Percentiles rank a stretch among this genome's conserved stretches.
phyloP scores from a whole-genome alignment of 2,113 vertebrate genomes.

The Xyrauchen texanus region DNA sequence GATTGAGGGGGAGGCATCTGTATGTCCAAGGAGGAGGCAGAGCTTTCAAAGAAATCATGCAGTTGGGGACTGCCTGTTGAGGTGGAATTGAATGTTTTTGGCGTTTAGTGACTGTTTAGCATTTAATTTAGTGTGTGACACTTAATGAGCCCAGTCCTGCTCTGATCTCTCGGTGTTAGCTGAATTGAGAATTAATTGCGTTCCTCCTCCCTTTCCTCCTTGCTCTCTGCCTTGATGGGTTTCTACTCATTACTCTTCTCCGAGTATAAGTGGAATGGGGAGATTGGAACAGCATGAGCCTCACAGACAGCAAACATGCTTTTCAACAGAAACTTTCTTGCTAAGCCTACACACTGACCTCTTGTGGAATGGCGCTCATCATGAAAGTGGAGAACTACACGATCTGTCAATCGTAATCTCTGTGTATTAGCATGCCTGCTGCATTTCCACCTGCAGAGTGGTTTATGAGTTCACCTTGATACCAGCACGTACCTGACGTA shows the following conservation, averaged over 20 bases:
- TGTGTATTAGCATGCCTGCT: conserved; percentile 22
- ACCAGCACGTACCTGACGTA: neutral
- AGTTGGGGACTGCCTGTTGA: conserved; percentile 38
- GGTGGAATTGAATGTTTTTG: conserved; percentile 33
- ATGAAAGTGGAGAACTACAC: conserved; percentile 17
- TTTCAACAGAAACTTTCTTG: no score
- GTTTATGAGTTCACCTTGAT: conserved; percentile 17
- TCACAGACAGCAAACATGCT: no score
- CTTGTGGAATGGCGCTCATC: no score
- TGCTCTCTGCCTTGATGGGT: no score
- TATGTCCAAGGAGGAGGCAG: neutral
- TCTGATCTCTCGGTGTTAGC: conserved; percentile 3
- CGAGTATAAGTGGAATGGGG: no score
- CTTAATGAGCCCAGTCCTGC: conserved; percentile 33
- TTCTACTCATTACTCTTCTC: neutral
- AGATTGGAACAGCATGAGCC: no score
- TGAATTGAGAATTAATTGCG: conserved; percentile 45
- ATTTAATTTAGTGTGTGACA: conserved; percentile 39
- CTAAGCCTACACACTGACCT: no score
- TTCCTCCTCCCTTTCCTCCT: neutral
- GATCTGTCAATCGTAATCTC: conserved; percentile 23
- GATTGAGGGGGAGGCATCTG: neutral
- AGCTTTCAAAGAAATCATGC: neutral
- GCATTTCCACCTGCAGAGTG: conserved; percentile 1
- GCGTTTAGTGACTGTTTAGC: neutral